These are phyloP conservation scores for Apodemus sylvaticus DNA, from an alignment of 2,113 vertebrate genomes.

Conservation along the genomic window DNA sequence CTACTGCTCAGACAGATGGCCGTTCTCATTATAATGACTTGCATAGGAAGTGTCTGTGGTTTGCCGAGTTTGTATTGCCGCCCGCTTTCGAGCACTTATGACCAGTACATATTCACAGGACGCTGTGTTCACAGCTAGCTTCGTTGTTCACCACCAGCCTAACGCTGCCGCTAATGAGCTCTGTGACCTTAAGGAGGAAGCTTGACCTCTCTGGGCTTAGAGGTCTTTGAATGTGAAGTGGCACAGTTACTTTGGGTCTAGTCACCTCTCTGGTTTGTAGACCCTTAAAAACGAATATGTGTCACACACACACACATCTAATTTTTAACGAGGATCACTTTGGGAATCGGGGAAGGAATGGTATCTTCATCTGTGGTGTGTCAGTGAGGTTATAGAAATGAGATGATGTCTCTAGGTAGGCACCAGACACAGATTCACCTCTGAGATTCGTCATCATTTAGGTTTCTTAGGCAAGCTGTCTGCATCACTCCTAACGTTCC, in stretches of 20 bases:
- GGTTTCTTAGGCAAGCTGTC: background rate
- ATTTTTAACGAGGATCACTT: background rate
- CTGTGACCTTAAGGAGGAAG: constrained; percentile 40
- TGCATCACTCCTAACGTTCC: background rate
- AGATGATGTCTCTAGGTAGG: background rate
- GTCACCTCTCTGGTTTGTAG: background rate
- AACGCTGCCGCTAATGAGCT: background rate
- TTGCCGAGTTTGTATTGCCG: constrained; percentile 54
- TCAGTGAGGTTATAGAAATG: background rate
- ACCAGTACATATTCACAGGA: background rate
- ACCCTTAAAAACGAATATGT: background rate
- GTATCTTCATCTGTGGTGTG: background rate
- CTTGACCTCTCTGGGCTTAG: constrained; percentile 54
- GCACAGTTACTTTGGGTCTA: background rate
- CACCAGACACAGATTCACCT: background rate
- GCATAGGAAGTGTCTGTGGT: constrained; percentile 30
- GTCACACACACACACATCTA: background rate
- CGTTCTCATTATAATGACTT: constrained; percentile 38
- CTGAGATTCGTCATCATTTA: background rate
- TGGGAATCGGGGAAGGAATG: background rate
- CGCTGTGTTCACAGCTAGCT: background rate
- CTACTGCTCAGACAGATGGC: background rate
- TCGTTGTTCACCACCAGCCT: constrained; percentile 23
- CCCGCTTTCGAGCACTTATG: constrained; percentile 29
- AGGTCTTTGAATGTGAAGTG: background rate